phyloP scores from a whole-genome alignment of 2,888 invertebrate species.

The Apamea monoglypha region DNA sequence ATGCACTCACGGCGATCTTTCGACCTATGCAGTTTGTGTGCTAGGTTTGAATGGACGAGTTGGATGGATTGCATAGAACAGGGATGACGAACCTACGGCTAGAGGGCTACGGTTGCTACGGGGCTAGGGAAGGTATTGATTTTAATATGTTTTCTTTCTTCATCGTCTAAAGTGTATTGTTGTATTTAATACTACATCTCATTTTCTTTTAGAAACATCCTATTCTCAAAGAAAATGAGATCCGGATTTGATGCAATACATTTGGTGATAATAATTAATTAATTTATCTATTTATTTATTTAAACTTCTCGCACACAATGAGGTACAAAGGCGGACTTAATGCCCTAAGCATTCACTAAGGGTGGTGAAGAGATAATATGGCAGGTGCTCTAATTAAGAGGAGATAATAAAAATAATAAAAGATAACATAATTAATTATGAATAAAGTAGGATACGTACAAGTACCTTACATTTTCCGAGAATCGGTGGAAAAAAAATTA shows the following conservation, averaged over 20 bases:
- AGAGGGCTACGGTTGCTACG: neutral
- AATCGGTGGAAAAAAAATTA: neutral
- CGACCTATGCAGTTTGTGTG: constrained; percentile 10
- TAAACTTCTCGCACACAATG: too few relatives aligned
- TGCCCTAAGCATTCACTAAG: too few relatives aligned
- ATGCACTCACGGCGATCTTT: constrained; percentile 28
- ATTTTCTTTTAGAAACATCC: neutral
- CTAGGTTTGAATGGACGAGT: neutral
- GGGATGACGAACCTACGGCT: neutral
- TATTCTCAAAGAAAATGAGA: too few relatives aligned
- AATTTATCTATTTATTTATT: too few relatives aligned
- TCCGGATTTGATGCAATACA: neutral
- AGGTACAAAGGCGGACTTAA: too few relatives aligned
- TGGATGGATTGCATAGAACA: constrained; percentile 3
- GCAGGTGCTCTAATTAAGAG: too few relatives aligned
- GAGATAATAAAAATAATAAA: too few relatives aligned
- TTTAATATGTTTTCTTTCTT: neutral
- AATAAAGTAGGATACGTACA: too few relatives aligned
- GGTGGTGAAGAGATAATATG: too few relatives aligned
- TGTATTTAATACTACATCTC: neutral
- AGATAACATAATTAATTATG: too few relatives aligned
- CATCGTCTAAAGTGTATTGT: neutral
- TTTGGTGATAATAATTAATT: neutral
- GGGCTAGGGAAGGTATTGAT: too few relatives aligned
- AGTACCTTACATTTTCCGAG: neutral